Percentiles rank a stretch among this genome's conserved stretches.
Conservation (phyloP, 2,888 invertebrate genomes). For the Galerucella pusilla region DNA sequence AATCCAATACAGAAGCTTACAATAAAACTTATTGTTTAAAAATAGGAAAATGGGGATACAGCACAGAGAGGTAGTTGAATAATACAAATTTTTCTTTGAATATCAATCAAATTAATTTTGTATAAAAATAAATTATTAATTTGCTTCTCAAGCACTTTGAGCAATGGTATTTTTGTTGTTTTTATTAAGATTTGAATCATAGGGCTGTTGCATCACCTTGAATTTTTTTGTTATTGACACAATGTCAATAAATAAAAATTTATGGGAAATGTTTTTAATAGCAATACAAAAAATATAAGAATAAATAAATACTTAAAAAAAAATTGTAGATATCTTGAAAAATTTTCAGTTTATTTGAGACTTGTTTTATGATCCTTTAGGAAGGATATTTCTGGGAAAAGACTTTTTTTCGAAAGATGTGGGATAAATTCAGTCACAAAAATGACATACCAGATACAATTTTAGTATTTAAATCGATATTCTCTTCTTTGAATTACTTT, state of each 20-base stretch:
- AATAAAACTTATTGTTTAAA: neutral
- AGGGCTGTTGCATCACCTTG: neutral
- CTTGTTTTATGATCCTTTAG: too few species aligned
- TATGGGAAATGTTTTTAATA: neutral
- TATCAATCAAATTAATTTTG: neutral
- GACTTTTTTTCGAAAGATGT: too few species aligned
- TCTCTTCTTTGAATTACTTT: too few species aligned
- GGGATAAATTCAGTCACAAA: too few species aligned
- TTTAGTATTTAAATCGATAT: too few species aligned
- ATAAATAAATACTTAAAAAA: neutral
- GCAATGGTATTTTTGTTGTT: neutral
- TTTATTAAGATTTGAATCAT: neutral
- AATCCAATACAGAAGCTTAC: neutral
- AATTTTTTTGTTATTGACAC: neutral
- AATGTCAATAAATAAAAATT: conserved; percentile 3
- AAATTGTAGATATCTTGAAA: too few species aligned
- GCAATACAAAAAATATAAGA: neutral
- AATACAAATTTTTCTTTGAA: too few species aligned
- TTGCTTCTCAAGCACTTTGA: neutral
- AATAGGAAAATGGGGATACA: neutral
- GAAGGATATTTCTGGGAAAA: too few species aligned
- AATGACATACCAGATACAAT: too few species aligned
- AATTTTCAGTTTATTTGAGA: too few species aligned
- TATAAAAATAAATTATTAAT: neutral
- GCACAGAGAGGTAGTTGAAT: too few species aligned